A percentile compares a stretch with the other conserved stretches of the same genome.
phyloP scores from a whole-genome alignment of 2,113 vertebrate species.

The Anser brachyrhynchus region DNA sequence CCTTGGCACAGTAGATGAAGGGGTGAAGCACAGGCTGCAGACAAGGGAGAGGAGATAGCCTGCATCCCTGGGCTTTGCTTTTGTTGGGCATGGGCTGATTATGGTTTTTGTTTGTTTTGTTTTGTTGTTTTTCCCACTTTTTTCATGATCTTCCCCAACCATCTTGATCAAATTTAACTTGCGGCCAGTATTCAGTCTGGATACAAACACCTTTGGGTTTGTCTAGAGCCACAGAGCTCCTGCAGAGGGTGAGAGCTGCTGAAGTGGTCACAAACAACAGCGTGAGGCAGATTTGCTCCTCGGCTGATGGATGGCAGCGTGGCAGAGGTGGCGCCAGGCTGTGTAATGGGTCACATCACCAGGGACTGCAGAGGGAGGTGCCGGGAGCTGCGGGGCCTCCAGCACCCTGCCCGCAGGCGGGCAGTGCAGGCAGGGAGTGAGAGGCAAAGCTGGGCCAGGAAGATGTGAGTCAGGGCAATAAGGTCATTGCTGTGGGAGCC shows the following conservation, averaged over 20 bases:
- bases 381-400: neutral
- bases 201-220: neutral
- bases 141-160: neutral
- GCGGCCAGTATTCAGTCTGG: accelerated
- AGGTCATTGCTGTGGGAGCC: conserved; percentile 18
- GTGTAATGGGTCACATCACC: neutral
- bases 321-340: neutral
- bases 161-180: neutral
- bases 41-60: neutral
- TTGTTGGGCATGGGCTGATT: neutral
- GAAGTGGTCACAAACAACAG: accelerated
- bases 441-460: neutral
- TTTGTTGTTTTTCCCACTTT: neutral
- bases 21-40: neutral
- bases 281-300: neutral
- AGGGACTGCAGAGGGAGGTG: neutral
- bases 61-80: neutral
- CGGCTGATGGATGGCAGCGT: neutral
- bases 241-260: neutral
- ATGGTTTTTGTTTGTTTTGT: too few species aligned
- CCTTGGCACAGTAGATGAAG: neutral
- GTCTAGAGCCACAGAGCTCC: neutral
- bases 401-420: neutral
- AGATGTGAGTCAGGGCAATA: conserved; percentile 45
- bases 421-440: neutral